Evolutionary conservation across 2,797 vertebrate genomes (phyloP), one percentile per base, ranked within the genome.

Genomic region (Lepilemur septentrionalis): DNA sequence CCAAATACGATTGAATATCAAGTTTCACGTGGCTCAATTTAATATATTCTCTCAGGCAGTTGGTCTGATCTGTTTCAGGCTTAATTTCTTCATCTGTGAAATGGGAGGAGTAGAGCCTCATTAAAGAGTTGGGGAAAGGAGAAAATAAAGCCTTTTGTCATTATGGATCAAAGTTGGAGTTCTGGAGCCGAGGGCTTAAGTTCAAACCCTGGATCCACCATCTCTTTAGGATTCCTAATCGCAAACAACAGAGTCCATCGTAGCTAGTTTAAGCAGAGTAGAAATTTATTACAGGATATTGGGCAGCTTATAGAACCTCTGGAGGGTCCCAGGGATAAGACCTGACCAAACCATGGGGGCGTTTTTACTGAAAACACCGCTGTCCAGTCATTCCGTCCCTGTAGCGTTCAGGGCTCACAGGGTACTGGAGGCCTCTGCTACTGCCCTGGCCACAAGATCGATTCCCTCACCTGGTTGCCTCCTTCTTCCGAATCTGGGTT

Each of bases 311-410:
- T 25, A 65, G 89, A 81, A 65, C 12, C n/a, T 59, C 89, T 38
- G 17, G 70, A 38, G 73, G 43, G 32, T 1, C 8, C 4, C 76
- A 67, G 73, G 50, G 92, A 75, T 1, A 43, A 91, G 69, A 22
- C 25, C 69, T 52, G 35, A 88, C 7, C 41, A 85, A 82, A 78
- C 50, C 6, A 4, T 12, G 25, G 28, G 28, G 15, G 14, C 46
- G 35, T 43, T 94, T 76, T 95, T 63, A 57, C 38, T 82, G 83
- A 94, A 88, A 96, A 88, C 35, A 41, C 55, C 50, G 22, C 25
- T 65, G 20, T 25, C 78, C 15, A 10, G 5, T 87, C 73, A 41
- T 50, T 43, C 8, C 35, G n/a, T 46, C 38, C 35, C 57, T 69
- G 0, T 13, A 35, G 32, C 17, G 17, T 89, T 69, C 50, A 10